Base-by-base conservation (phyloP, 2,888 invertebrate species). In the Agrotis puta region DNA sequence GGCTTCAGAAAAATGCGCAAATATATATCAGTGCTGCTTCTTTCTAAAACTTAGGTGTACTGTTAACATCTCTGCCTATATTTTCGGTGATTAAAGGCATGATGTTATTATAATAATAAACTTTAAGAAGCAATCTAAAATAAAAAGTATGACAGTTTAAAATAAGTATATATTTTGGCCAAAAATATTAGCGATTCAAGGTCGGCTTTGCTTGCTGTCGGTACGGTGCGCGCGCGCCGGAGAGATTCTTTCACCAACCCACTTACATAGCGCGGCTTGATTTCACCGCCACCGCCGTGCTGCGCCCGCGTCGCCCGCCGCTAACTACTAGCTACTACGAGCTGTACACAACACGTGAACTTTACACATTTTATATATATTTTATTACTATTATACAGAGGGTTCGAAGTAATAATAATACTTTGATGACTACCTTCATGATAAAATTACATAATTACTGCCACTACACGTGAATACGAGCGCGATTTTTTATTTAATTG, bases 201-300 rank as follows among this genome's bases (percentile, higher is more conserved):
- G 83, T 79, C 79, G 71, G 65, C 65, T 69, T 62, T n/a, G 24
- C 18, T 70, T 93, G 92, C 92, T 70, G 84, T 89, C 94, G 81
- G 88, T 93, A 91, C 91, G 53, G 33, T 1, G 84, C 79, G 81
- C 84, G 80, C 84, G 85, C 82, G 80, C 73, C 86, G 89, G 91
- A 91, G 93, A 94, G 93, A 95, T 94, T 96, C 96, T 96, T 96
- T 96, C 96, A 90, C 94, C 94, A 95, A 95, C 96, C 96, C 92
- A 96, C 95, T 96, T 96, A 94, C 93, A 88, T 88, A 87, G 89
- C 88, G 89, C 85, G 90, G 90, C 83, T 88, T 91, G 95, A 94
- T 95, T 95, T 95, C 95, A 92, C 95, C 87, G 77, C 71, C 70
- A 47, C 62, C 45, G 67, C 27, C 18, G 33, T 7, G 33, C 33